phyloP scores from a whole-genome alignment of 2,113 vertebrate genomes.

The Acrocephalus arundinaceus region DNA sequence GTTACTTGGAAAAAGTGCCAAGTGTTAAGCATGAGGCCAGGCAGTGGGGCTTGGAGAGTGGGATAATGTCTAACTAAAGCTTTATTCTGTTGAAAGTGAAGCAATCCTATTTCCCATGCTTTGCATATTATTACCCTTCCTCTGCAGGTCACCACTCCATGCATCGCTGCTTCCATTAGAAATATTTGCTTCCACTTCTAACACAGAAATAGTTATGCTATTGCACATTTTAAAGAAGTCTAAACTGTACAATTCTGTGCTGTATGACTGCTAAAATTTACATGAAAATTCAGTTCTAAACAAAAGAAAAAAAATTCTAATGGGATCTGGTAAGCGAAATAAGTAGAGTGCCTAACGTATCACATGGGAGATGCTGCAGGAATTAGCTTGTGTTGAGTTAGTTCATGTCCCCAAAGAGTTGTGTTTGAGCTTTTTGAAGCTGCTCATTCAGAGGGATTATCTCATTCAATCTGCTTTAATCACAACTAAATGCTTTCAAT shows the following conservation, averaged over 20 bases:
- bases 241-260: background rate
- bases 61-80: background rate
- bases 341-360: background rate
- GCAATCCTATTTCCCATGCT: conserved; percentile 7
- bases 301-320: background rate
- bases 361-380: conserved; percentile 65
- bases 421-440: conserved; percentile 82
- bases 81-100: conserved; percentile 5
- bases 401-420: conserved; percentile 74
- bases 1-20: background rate
- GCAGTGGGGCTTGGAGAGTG: background rate
- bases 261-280: background rate
- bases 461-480: conserved; percentile 89
- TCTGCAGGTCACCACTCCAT: background rate
- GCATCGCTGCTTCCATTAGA: background rate
- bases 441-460: conserved; percentile 86
- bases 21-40: conserved; percentile 1
- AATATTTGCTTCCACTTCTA: background rate
- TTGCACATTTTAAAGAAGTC: background rate
- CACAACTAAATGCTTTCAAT: conserved; percentile 85
- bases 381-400: conserved; percentile 77
- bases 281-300: background rate
- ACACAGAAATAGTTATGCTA: background rate
- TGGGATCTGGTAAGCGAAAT: conserved; percentile 16
- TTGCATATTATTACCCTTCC: conserved; percentile 29